Conservation (phyloP, 2,888 invertebrate species). For the Schrankia costaestrigalis region DNA sequence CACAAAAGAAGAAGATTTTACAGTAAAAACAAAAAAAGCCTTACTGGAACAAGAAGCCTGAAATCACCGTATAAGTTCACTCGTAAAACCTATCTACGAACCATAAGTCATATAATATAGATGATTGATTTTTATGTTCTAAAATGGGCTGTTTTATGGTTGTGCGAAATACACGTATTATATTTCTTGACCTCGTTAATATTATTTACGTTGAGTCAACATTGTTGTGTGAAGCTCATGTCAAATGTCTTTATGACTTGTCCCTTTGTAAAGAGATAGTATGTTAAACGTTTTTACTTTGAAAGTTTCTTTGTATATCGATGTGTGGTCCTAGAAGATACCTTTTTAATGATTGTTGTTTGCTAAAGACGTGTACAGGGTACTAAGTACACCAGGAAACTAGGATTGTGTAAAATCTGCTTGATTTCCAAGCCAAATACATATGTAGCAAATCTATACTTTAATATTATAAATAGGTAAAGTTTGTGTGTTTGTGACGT, state of each 20-base stretch:
- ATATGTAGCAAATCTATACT: too few relatives aligned
- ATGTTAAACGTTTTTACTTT: conserved; percentile 23
- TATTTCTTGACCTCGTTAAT: conserved; percentile 54
- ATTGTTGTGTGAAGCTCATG: conserved; percentile 42
- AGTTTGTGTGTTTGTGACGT: too few relatives aligned
- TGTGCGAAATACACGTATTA: conserved; percentile 51
- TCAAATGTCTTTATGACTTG: conserved; percentile 43
- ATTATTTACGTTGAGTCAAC: conserved; percentile 44
- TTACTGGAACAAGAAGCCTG: conserved; percentile 24
- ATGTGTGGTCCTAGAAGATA: too few relatives aligned
- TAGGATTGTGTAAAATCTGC: too few relatives aligned
- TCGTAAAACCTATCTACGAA: conserved; percentile 18
- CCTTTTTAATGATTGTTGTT: too few relatives aligned
- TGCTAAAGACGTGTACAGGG: too few relatives aligned
- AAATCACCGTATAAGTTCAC: conserved; percentile 14
- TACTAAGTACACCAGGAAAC: too few relatives aligned
- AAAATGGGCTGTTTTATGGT: conserved; percentile 47
- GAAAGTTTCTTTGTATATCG: too few relatives aligned
- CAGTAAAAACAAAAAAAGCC: conserved; percentile 9
- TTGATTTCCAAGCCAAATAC: too few relatives aligned
- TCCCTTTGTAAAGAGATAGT: conserved; percentile 32
- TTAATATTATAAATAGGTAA: too few relatives aligned
- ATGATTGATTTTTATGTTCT: conserved; percentile 47
- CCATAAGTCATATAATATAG: conserved; percentile 38
- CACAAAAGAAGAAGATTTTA: too few relatives aligned